Evolutionary conservation across 2,888 invertebrate species (phyloP).

Genomic region (Agrotis segetum): DNA sequence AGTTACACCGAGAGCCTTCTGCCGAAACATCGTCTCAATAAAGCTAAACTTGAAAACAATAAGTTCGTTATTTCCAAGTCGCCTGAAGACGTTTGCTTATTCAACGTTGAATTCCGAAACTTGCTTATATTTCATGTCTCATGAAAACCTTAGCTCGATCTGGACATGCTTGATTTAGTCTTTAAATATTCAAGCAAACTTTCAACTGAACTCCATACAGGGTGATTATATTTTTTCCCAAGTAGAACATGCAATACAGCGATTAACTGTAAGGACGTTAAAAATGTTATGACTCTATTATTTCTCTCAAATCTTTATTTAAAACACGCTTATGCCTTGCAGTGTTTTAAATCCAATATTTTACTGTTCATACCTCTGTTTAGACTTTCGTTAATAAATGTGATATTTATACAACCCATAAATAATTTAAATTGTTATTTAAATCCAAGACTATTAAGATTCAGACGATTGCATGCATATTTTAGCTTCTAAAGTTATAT

Average conservation of each 20-base stretch:
- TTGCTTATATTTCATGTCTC: slow-evolving; percentile 21
- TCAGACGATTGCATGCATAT: background rate
- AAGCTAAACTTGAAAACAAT: slow-evolving; percentile 8
- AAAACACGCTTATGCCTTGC: slow-evolving; percentile 30
- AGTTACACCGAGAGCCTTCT: background rate
- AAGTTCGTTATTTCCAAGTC: slow-evolving; percentile 26
- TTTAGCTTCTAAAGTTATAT: slow-evolving; percentile 4
- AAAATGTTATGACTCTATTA: slow-evolving; percentile 80
- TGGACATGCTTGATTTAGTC: slow-evolving; percentile 69
- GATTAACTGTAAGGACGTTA: slow-evolving; percentile 81
- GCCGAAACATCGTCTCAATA: background rate
- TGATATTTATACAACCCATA: slow-evolving; percentile 7
- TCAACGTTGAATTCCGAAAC: slow-evolving; percentile 9
- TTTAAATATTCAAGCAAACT: slow-evolving; percentile 77
- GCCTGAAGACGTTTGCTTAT: slow-evolving; percentile 1
- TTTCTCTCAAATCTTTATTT: slow-evolving; percentile 67
- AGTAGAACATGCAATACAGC: slow-evolving; percentile 79
- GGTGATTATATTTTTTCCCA: slow-evolving; percentile 78
- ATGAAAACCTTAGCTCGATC: slow-evolving; percentile 25
- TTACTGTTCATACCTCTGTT: slow-evolving; percentile 31
- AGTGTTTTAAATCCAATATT: slow-evolving; percentile 41
- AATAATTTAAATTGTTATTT: slow-evolving; percentile 3
- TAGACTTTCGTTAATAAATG: slow-evolving; percentile 28
- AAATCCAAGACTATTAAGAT: no score
- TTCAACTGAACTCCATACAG: slow-evolving; percentile 73